These are phyloP conservation scores for Todiramphus saurophagus DNA, from an alignment of 2,113 vertebrate genomes.

Conservation along the genomic window DNA sequence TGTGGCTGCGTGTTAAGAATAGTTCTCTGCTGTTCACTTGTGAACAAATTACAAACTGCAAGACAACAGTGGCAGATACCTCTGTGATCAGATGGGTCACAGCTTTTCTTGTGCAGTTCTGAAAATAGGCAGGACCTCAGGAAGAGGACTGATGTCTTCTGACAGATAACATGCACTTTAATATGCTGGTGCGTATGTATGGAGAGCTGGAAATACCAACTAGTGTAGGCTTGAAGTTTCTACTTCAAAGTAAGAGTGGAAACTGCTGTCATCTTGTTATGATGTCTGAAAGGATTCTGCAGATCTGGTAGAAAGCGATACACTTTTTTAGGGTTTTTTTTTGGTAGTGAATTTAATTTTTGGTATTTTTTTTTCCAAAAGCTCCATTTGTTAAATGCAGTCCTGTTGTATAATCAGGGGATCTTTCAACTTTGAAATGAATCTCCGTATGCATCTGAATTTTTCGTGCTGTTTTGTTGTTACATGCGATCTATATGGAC, in stretches of 20 bases:
- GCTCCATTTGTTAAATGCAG: not conserved
- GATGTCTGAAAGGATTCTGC: not conserved
- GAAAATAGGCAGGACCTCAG: not conserved
- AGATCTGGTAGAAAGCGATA: not conserved
- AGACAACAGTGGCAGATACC: not conserved
- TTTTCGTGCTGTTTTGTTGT: not conserved
- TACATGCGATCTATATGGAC: not conserved
- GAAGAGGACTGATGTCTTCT: not conserved
- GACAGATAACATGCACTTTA: rapidly evolving
- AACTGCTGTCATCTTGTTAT: not conserved
- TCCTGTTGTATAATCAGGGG: not conserved
- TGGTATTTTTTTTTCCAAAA: too few species aligned
- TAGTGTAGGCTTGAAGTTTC: not conserved
- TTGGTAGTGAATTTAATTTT: not conserved
- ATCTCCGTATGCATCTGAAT: rapidly evolving
- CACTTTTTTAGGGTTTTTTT: not conserved
- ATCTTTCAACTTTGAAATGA: not conserved
- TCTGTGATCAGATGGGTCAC: not conserved
- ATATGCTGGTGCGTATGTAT: rapidly evolving
- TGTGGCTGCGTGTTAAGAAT: not conserved
- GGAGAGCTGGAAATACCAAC: not conserved
- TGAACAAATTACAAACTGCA: not conserved
- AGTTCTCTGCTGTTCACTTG: not conserved
- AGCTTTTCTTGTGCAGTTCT: not conserved
- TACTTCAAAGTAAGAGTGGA: not conserved